phyloP scores from a whole-genome alignment of 30 jellyfish, hydroid and myxozoan species.

The Sanderia malayensis region DNA sequence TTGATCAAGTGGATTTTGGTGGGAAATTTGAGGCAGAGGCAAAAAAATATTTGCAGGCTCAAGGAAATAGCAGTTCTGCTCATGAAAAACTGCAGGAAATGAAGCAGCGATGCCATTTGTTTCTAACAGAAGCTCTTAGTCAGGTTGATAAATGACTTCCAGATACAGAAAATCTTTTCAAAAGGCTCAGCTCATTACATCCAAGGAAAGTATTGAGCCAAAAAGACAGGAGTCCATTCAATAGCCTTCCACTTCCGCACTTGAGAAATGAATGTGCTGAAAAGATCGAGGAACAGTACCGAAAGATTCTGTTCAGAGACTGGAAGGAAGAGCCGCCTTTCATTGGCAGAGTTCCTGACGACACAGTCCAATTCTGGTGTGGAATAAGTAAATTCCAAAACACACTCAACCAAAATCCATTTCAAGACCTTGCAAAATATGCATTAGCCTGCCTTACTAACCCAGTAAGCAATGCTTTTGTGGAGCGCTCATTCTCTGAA shows the following conservation, averaged over 20 bases:
- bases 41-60: slow-evolving; percentile 7
- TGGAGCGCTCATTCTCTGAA: slow-evolving; percentile 43
- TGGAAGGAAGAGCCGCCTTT: slow-evolving; percentile 47
- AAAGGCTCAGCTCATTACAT: slow-evolving; percentile 33
- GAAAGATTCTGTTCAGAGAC: slow-evolving; percentile 37
- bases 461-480: slow-evolving; percentile 58
- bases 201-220: slow-evolving; percentile 49
- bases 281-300: slow-evolving; percentile 59
- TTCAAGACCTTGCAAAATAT: slow-evolving; percentile 35
- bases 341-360: slow-evolving; percentile 31
- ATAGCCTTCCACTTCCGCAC: slow-evolving; percentile 51
- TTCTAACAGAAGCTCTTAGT: slow-evolving; percentile 30
- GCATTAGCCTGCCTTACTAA: slow-evolving; percentile 41
- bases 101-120: slow-evolving; percentile 34
- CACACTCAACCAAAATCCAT: neutral
- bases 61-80: neutral
- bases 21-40: slow-evolving; percentile 39
- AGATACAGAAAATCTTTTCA: slow-evolving; percentile 26
- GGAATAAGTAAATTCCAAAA: slow-evolving; percentile 2
- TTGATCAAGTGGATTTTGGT: slow-evolving; percentile 48
- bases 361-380: slow-evolving; percentile 27
- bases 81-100: slow-evolving; percentile 2
- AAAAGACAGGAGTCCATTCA: slow-evolving; percentile 21
- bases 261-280: slow-evolving; percentile 11
- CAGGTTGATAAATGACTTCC: slow-evolving; percentile 65